These are phyloP conservation scores for Ethmia dodecea DNA, from an alignment of 2,888 invertebrate species.

Conservation along the genomic window DNA sequence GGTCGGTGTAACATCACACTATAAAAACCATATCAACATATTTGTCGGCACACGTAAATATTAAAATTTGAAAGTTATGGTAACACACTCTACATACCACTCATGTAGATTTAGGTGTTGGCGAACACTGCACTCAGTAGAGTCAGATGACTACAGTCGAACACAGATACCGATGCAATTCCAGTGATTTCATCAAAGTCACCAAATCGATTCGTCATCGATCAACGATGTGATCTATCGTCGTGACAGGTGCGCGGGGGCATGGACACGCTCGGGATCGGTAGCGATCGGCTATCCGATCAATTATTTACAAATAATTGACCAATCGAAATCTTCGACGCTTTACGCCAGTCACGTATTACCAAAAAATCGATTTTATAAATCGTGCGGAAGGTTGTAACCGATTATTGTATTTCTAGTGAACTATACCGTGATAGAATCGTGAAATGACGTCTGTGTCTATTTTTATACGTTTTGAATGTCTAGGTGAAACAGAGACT, in stretches of 20 bases:
- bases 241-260: conserved; percentile 32
- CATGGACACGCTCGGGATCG: conserved; percentile 44
- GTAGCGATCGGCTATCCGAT: conserved; percentile 45
- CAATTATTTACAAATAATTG: conserved; percentile 63
- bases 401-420: too few species aligned
- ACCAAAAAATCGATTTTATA: conserved; percentile 53
- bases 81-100: too few species aligned
- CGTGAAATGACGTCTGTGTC: too few species aligned
- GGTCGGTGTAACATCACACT: too few species aligned
- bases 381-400: conserved; percentile 63
- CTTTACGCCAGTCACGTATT: conserved; percentile 49
- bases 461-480: too few species aligned
- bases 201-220: conserved; percentile 65
- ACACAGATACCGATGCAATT: conserved; percentile 55
- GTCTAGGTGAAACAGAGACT: too few species aligned
- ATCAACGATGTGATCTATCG: conserved; percentile 63
- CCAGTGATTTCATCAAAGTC: conserved; percentile 60
- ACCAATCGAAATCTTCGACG: conserved; percentile 35
- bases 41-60: too few species aligned
- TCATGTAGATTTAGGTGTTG: too few species aligned
- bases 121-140: background rate
- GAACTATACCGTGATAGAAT: too few species aligned
- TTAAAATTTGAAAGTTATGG: too few species aligned
- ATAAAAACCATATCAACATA: too few species aligned
- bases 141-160: conserved; percentile 19